Percentiles rank a stretch among this genome's conserved stretches.
Conservation (phyloP, 1,140 invertebrate species). For the Saccostrea cuccullata region DNA sequence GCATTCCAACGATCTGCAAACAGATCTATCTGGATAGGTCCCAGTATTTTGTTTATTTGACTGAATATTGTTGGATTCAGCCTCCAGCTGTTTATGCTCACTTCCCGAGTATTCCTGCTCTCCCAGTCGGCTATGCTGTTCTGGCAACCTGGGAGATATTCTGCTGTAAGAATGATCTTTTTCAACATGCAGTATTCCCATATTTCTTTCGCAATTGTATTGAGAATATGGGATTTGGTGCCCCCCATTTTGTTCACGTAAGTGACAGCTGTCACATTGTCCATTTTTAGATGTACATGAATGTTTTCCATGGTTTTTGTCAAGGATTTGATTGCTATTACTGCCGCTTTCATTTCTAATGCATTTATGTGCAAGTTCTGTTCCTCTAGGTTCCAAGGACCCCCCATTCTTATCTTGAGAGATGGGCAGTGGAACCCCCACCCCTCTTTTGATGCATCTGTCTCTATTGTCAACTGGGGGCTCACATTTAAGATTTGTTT, state of each 20-base stretch:
- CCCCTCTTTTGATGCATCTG: constrained; percentile 30
- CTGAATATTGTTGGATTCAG: constrained; percentile 38
- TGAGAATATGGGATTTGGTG: not conserved
- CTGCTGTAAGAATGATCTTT: not conserved
- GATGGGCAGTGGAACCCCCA: constrained; percentile 2
- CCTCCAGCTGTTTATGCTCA: constrained; percentile 41
- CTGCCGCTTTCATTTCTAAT: constrained; percentile 22
- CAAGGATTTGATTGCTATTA: not conserved
- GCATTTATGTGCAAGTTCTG: constrained; percentile 45
- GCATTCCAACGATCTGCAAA: not conserved
- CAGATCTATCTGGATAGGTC: constrained; percentile 39
- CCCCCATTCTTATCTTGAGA: constrained; percentile 19
- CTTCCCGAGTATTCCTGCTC: not conserved
- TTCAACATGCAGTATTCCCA: constrained; percentile 42
- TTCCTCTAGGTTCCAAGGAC: not conserved
- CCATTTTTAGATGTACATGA: constrained; percentile 44
- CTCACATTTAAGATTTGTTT: constrained; percentile 25
- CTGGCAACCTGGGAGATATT: constrained; percentile 27
- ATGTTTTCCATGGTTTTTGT: not conserved
- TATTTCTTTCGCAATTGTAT: not conserved
- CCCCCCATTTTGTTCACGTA: constrained; percentile 46
- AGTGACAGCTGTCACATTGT: constrained; percentile 46
- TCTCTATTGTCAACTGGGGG: constrained; percentile 41
- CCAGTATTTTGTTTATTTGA: not conserved
- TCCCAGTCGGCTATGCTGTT: constrained; percentile 39